Evolutionary conservation across 2,797 vertebrate genomes (phyloP).

Genomic region (Spea hammondii): DNA sequence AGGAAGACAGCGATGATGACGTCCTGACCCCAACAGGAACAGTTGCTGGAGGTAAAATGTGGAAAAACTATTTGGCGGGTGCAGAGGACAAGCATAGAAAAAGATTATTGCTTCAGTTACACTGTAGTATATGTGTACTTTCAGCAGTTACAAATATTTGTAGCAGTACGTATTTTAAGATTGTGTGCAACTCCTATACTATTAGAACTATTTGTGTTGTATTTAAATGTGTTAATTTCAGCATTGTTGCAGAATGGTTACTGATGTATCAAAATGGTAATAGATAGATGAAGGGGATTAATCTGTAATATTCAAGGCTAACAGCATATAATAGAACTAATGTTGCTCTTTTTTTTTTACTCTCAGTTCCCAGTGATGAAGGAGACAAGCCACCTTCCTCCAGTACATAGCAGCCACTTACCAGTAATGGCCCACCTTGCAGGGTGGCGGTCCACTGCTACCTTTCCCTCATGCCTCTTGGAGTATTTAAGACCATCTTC

Average conservation of each 20-base stretch:
- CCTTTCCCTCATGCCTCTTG: constrained; percentile 67
- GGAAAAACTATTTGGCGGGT: neutral
- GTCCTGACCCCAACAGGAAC: constrained; percentile 71
- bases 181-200: too few relatives aligned
- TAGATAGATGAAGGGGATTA: too few relatives aligned
- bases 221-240: too few relatives aligned
- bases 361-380: constrained; percentile 83
- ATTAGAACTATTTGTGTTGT: too few relatives aligned
- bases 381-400: constrained; percentile 81
- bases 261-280: too few relatives aligned
- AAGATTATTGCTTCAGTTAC: too few relatives aligned
- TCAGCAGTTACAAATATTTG: neutral
- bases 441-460: constrained; percentile 67
- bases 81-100: too few relatives aligned
- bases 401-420: constrained; percentile 87
- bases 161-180: neutral
- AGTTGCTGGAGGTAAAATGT: constrained; percentile 61
- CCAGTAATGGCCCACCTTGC: constrained; percentile 47
- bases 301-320: too few relatives aligned
- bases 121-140: neutral
- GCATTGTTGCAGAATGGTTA: too few relatives aligned
- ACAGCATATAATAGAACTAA: neutral
- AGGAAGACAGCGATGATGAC: constrained; percentile 91
- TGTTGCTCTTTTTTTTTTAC: neutral
- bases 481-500: constrained; percentile 79